phyloP scores from a whole-genome alignment of 2,888 invertebrate species.

The Andrena praecox region DNA sequence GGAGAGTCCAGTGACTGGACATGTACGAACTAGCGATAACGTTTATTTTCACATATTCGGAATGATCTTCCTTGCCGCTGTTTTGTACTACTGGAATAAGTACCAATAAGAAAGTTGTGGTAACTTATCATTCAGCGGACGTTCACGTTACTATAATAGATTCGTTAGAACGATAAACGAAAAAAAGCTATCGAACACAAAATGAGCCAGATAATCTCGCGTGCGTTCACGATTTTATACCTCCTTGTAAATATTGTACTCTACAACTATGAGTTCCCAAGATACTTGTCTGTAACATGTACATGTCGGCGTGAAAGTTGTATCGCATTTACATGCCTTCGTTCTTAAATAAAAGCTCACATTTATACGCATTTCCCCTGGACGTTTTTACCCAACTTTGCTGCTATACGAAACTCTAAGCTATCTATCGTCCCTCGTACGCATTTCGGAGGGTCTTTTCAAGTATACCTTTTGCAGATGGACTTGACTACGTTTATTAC shows the following conservation, averaged over 20 bases:
- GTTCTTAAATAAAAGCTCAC: conserved; percentile 39
- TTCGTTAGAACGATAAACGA: conserved; percentile 17
- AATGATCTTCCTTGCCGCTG: conserved; percentile 77
- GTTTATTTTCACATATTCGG: conserved; percentile 79
- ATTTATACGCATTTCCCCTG: conserved; percentile 36
- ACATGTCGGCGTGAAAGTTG: conserved; percentile 21
- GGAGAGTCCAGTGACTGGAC: conserved; percentile 90
- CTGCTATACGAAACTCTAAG: neutral
- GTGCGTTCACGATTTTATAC: conserved; percentile 41
- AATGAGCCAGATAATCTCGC: conserved; percentile 25
- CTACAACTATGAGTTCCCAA: conserved; percentile 11
- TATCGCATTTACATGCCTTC: conserved; percentile 27
- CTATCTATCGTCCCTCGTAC: neutral
- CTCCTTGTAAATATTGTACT: conserved; percentile 13
- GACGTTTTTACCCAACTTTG: conserved; percentile 46
- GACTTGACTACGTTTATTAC: conserved; percentile 94
- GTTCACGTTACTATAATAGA: conserved; percentile 43
- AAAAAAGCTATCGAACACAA: neutral
- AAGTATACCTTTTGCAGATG: conserved; percentile 88
- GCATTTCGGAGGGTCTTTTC: neutral
- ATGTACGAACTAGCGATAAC: conserved; percentile 88
- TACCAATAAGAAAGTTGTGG: conserved; percentile 64
- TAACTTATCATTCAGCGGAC: conserved; percentile 52
- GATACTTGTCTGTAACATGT: neutral
- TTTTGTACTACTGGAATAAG: conserved; percentile 81